A percentile compares a stretch with the other conserved stretches of the same genome.
Evolutionary conservation across 1,140 invertebrate species (phyloP).

Genomic region (Daktulosphaira vitifoliae): DNA sequence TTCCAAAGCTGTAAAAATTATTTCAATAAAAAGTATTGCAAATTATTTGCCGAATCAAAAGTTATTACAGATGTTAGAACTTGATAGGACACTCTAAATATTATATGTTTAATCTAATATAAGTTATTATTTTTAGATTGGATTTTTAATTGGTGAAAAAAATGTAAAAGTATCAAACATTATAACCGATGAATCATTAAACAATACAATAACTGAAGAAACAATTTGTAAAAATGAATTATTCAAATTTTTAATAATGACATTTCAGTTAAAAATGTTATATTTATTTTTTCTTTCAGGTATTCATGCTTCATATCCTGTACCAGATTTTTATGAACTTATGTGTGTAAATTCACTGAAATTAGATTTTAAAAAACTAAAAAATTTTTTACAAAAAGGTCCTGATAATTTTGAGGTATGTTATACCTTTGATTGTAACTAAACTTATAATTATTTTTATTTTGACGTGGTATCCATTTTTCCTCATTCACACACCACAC

Average conservation of each 20-base stretch:
- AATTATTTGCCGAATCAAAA: too few relatives aligned
- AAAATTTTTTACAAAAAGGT: conserved; percentile 7
- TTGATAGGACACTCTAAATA: too few relatives aligned
- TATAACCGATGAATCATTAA: conserved; percentile 21
- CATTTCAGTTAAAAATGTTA: background rate
- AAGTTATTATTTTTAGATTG: conserved; percentile 5
- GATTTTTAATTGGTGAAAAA: conserved; percentile 24
- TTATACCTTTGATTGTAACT: too few relatives aligned
- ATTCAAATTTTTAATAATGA: too few relatives aligned
- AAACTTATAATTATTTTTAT: too few relatives aligned
- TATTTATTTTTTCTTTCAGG: conserved; percentile 8
- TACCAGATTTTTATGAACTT: conserved; percentile 9
- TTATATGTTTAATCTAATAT: too few relatives aligned
- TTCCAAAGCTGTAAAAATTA: too few relatives aligned
- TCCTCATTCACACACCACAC: too few relatives aligned
- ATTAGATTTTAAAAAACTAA: conserved; percentile 15
- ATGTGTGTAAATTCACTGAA: conserved; percentile 8
- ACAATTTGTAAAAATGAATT: conserved; percentile 28
- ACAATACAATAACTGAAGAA: conserved; percentile 24
- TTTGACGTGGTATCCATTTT: too few relatives aligned
- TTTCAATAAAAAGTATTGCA: too few relatives aligned
- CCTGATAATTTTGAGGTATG: conserved; percentile 6
- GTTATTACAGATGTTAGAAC: too few relatives aligned
- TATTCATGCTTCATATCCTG: conserved; percentile 19
- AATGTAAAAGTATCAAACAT: conserved; percentile 24